Percentiles rank a stretch among this genome's conserved stretches.
Conservation (phyloP, 2,888 invertebrate genomes). For the Macropis europaea region DNA sequence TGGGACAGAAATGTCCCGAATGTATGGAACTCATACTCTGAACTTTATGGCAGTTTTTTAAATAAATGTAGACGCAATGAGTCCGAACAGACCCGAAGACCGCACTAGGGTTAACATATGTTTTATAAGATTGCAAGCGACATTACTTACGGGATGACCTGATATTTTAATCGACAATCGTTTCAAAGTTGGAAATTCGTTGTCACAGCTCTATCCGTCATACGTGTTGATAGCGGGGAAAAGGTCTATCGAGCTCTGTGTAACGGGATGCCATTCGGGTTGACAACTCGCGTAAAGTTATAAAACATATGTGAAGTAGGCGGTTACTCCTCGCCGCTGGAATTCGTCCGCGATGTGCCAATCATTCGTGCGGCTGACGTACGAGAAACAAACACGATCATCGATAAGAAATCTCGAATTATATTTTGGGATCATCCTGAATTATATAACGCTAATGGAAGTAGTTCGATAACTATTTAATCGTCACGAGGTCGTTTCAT, state of each 20-base stretch:
- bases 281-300: conserved; percentile 62
- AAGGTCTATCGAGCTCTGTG: conserved; percentile 43
- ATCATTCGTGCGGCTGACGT: conserved; percentile 13
- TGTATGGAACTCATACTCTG: too few relatives aligned
- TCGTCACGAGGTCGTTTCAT: not conserved
- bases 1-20: too few relatives aligned
- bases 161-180: not conserved
- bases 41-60: too few relatives aligned
- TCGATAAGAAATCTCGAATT: conserved; percentile 32
- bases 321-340: conserved; percentile 35
- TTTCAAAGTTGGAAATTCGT: not conserved
- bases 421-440: not conserved
- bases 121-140: too few relatives aligned
- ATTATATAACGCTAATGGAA: conserved; percentile 20
- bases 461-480: not conserved
- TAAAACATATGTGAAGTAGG: conserved; percentile 59
- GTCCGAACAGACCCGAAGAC: too few relatives aligned
- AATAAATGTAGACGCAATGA: too few relatives aligned
- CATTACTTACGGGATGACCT: too few relatives aligned
- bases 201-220: conserved; percentile 13
- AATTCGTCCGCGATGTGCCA: conserved; percentile 35
- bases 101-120: too few relatives aligned
- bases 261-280: conserved; percentile 56
- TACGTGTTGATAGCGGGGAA: conserved; percentile 36
- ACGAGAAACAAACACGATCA: conserved; percentile 20